Conservation (phyloP, 1,140 invertebrate genomes). For the Drosophila sturtevanti region DNA sequence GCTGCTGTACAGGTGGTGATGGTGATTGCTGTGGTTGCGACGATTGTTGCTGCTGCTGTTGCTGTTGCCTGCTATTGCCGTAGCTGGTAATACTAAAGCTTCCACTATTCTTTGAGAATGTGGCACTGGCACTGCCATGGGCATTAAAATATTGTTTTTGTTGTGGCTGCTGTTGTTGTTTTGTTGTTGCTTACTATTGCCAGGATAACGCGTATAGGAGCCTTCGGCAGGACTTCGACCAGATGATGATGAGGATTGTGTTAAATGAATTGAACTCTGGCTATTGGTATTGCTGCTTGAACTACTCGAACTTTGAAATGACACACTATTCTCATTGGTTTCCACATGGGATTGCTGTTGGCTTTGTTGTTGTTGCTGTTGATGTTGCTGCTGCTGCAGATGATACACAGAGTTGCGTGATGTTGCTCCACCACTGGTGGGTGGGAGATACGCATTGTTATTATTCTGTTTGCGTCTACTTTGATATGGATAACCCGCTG, state of each 20-base stretch:
- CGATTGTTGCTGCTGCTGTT: conserved; percentile 19
- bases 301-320: conserved; percentile 61
- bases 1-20: conserved; percentile 27
- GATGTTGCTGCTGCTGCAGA: conserved; percentile 57
- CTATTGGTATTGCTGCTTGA: conserved; percentile 42
- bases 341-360: conserved; percentile 51
- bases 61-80: conserved; percentile 56
- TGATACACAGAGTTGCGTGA: conserved; percentile 69
- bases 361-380: conserved; percentile 51
- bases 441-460: conserved; percentile 75
- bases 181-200: conserved; percentile 28
- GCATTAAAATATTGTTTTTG: conserved; percentile 69
- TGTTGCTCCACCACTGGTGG: conserved; percentile 48
- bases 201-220: conserved; percentile 58
- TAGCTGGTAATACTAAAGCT: conserved; percentile 75
- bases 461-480: conserved; percentile 66
- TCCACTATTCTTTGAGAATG: conserved; percentile 66
- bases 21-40: conserved; percentile 8
- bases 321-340: conserved; percentile 50
- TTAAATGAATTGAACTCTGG: conserved; percentile 57
- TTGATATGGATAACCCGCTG: conserved; percentile 67
- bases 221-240: conserved; percentile 63
- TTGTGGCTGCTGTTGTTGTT: conserved; percentile 35
- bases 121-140: conserved; percentile 65
- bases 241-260: conserved; percentile 41